Evolutionary conservation across 2,888 invertebrate species (phyloP).

Genomic region (Myopa tessellatipennis): DNA sequence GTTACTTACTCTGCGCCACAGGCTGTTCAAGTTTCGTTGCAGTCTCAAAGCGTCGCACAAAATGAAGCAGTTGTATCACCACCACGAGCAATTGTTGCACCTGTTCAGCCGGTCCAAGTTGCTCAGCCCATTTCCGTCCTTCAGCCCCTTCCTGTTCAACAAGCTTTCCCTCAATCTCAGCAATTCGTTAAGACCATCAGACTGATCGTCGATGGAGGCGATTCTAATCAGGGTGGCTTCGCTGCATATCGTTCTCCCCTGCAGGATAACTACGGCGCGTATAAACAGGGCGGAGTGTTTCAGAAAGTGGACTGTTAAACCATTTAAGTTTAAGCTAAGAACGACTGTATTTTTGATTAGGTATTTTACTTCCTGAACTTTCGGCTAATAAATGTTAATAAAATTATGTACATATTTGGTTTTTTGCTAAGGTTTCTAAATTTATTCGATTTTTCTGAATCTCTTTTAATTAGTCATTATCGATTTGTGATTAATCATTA

Average conservation of each 20-base stretch:
- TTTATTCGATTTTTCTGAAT: too few species aligned
- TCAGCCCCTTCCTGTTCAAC: conserved; percentile 17
- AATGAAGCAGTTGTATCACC: background rate
- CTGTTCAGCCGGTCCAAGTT: conserved; percentile 21
- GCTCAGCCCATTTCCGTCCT: background rate
- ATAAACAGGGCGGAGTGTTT: conserved; percentile 59
- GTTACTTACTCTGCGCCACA: conserved; percentile 37
- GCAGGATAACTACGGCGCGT: conserved; percentile 36
- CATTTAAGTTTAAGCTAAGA: too few species aligned
- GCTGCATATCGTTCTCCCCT: conserved; percentile 56
- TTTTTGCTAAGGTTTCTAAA: too few species aligned
- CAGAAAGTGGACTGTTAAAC: conserved; percentile 59
- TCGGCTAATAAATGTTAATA: too few species aligned
- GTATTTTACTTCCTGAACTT: background rate
- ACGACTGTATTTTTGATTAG: too few species aligned
- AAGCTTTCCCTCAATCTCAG: conserved; percentile 42
- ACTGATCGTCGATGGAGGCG: conserved; percentile 55
- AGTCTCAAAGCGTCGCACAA: conserved; percentile 33
- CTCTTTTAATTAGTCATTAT: too few species aligned
- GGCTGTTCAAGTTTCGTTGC: conserved; percentile 31
- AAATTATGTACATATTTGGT: too few species aligned
- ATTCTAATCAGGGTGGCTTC: conserved; percentile 37
- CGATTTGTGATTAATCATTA: too few species aligned
- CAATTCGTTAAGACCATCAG: conserved; percentile 59
- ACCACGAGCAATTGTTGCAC: conserved; percentile 17